These are phyloP conservation scores for Patiria pectinifera DNA, from an alignment of 53 echinoderm and acorn worm species.

Conservation along the genomic window DNA sequence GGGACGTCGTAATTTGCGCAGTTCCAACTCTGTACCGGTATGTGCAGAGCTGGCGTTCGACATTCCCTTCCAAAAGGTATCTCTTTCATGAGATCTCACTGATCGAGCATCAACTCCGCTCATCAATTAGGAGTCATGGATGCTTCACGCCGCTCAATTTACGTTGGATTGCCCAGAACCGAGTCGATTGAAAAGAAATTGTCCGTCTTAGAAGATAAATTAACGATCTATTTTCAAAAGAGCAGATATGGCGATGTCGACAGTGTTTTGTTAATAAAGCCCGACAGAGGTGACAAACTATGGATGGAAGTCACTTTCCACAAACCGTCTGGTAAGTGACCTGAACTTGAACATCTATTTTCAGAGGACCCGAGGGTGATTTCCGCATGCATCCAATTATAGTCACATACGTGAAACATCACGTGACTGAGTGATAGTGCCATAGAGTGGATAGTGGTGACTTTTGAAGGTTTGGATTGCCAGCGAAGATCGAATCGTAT, in stretches of 20 bases:
- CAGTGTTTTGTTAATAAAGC: background rate
- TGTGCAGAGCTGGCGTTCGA: background rate
- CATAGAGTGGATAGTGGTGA: no score
- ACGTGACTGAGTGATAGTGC: no score
- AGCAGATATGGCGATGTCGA: slow-evolving; percentile 19
- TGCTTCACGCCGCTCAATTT: background rate
- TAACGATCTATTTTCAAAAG: slow-evolving; percentile 34
- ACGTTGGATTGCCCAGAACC: background rate
- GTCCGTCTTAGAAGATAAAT: background rate
- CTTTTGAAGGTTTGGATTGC: no score
- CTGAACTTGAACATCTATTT: no score
- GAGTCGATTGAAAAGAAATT: background rate
- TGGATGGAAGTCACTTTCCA: background rate
- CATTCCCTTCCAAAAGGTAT: background rate
- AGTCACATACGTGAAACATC: no score
- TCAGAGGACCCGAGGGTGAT: background rate
- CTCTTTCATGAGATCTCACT: background rate
- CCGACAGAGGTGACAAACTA: background rate
- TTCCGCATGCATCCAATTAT: no score
- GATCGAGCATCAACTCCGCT: background rate
- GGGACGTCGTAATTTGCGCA: background rate
- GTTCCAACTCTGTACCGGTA: no score
- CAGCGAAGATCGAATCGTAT: no score
- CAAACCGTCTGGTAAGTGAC: slow-evolving; percentile 22
- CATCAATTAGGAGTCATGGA: background rate